Evolutionary conservation across 2,113 vertebrate species (phyloP), one percentile per base, ranked within the genome.

Genomic region (Pomatorhinus ruficollis): DNA sequence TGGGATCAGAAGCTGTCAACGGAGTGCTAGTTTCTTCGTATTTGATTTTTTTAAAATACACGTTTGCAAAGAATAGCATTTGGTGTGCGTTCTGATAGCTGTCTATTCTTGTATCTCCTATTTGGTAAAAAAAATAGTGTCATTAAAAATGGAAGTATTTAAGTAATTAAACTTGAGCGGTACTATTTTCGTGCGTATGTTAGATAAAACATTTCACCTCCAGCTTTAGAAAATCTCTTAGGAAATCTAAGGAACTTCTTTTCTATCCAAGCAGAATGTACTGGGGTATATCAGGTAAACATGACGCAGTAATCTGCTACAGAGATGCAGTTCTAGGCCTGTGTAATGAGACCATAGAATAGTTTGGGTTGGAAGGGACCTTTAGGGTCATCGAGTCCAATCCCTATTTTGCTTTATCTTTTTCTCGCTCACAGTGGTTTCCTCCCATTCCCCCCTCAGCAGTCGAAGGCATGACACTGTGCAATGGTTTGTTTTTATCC

Each of bases 91-190:
- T 96, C 75, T 95, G 68, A 81, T 86, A 89, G 75, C 65, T 93
- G 33, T 81, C 91, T 94, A 64, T 97, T 96, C 91, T 96, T 95
- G 31, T 89, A 92, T 69, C 37, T 87, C 93, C 81, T 92, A 68
- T 96, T 93, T 28, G 54, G 44, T 71, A 35, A 59, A 66, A 95
- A 95, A 85, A 89, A 25, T 50, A 89, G 71, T 59, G 63, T 84
- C 40, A 90, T 98, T 96, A 93, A 76, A 89, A 97, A 94, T 93
- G 77, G 93, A 94, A 97, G 88, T 94, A 91, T 93, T 93, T 72
- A 92, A 74, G 76, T 91, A 95, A 97, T 97, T 90, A 95, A 71
- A 79, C 68, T 44, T 60, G 89, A 91, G 53, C n/a, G n/a, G 63
- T 91, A 28, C 39, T 75, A 7, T 93, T 87, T 86, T 60, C 1